Evolutionary conservation across 2,888 invertebrate species (phyloP), one percentile per base, ranked within the genome.

Genomic region (Anoplius nigerrimus): DNA sequence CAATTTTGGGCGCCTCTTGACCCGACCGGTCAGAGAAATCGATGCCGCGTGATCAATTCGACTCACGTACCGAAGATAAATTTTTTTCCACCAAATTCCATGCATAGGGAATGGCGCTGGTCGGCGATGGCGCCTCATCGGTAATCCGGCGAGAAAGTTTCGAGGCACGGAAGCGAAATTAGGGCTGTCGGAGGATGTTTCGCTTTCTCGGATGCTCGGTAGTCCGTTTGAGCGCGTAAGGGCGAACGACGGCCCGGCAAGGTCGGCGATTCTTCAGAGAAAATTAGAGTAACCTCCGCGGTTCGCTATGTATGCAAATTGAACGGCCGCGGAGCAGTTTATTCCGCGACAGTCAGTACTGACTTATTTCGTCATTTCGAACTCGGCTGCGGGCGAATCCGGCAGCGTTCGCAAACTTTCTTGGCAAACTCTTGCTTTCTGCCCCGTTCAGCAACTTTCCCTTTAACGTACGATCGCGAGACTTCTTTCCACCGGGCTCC

Each of bases 31-130:
- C n/a, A 21, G 57, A 53, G 21, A 22, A 22, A 53, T 18, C 20
- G 27, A 27, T 27, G 6, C 27, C 6, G 2, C 27, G 27, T 6
- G 55, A 59, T 61, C 69, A 57, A 74, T 74, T 72, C 62, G 69
- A 59, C 58, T 71, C 74, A 71, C 72, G 75, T 72, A 72, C 62
- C 18, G 48, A 57, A 66, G 46, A 69, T 69, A 64, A 78, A 77
- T 70, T 75, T 72, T 76, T 59, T 51, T 51, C 57, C 52, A 62
- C n/a, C n/a, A 72, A 74, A 68, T 64, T 63, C 59, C 59, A 66
- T 66, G 72, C 68, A 76, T 74, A 69, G 67, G 63, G 74, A 72
- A 46, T 68, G 68, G 52, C 22, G 34, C 16, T 51, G 34, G 45
- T n/a, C 8, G 27, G 4, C 34, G 34, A 34, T n/a, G n/a, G 51